phyloP scores from a whole-genome alignment of 2,113 vertebrate genomes.

The Genyomyrus donnyi region DNA sequence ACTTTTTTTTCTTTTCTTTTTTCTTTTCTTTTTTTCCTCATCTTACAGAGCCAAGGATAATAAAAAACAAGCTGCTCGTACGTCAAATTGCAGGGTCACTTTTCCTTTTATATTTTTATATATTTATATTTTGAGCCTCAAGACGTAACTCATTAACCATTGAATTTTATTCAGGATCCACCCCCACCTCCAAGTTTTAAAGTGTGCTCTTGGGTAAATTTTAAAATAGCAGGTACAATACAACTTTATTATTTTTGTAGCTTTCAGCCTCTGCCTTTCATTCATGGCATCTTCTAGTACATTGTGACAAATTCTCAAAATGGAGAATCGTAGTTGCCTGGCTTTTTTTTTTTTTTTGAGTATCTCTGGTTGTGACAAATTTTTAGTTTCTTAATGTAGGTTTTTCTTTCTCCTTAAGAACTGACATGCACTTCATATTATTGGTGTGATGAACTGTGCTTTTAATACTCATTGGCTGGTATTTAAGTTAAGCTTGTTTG shows the following conservation, averaged over 20 bases:
- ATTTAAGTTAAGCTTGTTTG: background rate
- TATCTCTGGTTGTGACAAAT: background rate
- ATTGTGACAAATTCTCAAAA: background rate
- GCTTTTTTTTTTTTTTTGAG: background rate
- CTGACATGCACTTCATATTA: conserved; percentile 5
- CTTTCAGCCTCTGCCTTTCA: background rate
- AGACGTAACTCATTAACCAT: background rate
- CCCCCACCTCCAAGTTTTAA: background rate
- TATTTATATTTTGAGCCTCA: background rate
- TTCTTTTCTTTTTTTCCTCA: background rate
- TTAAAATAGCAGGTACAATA: background rate
- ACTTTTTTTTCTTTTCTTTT: background rate
- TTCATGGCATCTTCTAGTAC: background rate
- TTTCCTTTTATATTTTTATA: conserved; percentile 11
- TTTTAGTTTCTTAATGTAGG: background rate
- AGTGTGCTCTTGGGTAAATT: background rate
- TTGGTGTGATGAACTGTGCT: background rate
- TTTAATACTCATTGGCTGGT: background rate
- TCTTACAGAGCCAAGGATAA: background rate
- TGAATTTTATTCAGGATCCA: background rate
- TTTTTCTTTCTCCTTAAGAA: background rate
- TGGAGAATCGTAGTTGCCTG: background rate
- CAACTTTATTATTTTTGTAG: background rate
- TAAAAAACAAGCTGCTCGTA: conserved; percentile 11
- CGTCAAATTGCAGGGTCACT: conserved; percentile 3